A percentile compares a stretch with the other conserved stretches of the same genome.
Conservation (phyloP, 2,888 invertebrate species). For the Hecatera dysodea region DNA sequence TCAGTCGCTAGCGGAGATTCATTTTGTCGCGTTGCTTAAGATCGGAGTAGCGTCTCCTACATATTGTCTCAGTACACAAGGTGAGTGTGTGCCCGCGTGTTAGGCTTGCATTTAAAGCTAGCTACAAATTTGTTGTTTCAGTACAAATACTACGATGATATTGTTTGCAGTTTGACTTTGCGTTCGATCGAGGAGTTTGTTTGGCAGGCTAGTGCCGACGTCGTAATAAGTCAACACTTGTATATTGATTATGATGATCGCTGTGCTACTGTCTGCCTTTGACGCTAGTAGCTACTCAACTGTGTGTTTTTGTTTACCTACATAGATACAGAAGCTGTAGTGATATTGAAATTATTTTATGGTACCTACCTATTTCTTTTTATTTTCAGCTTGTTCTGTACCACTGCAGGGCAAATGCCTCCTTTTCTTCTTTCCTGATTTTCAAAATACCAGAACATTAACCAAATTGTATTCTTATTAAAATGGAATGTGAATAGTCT, state of each 20-base stretch:
- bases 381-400: neutral
- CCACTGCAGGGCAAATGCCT: neutral
- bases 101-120: conserved; percentile 90
- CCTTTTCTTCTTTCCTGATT: neutral
- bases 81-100: conserved; percentile 88
- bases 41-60: conserved; percentile 87
- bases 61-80: conserved; percentile 90
- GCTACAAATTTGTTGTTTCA: conserved; percentile 91
- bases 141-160: conserved; percentile 90
- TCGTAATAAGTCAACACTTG: conserved; percentile 83
- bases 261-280: conserved; percentile 68
- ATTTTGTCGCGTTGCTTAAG: conserved; percentile 91
- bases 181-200: conserved; percentile 89
- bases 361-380: neutral
- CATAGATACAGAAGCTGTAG: neutral
- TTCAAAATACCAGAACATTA: neutral
- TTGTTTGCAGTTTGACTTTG: conserved; percentile 89
- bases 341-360: neutral
- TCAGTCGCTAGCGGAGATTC: conserved; percentile 90
- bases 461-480: neutral
- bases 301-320: conserved; percentile 18
- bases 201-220: conserved; percentile 78
- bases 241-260: conserved; percentile 84
- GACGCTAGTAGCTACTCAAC: conserved; percentile 34
- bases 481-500: neutral